Base-by-base conservation (phyloP, 2,888 invertebrate genomes). In the Terebella lapidaria region DNA sequence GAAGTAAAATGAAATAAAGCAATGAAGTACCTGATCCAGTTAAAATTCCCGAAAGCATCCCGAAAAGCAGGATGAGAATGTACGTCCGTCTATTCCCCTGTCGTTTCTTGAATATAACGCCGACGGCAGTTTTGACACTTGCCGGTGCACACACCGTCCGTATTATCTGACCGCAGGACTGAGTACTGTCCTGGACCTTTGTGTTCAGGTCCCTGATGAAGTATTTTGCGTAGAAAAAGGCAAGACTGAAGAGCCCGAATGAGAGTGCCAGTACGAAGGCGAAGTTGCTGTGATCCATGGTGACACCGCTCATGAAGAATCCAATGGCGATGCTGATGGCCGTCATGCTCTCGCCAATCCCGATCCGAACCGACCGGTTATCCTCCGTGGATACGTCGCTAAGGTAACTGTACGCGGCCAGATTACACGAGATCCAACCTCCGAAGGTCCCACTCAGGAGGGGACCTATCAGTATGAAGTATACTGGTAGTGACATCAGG, bases 301-400 rank as follows among this genome's bases (percentile, higher is more conserved):
- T 82, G 57, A 92, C 86, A 0, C 93, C 94, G 74, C 92, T 90
- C 63, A 89, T 73, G 27, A 89, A 88, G 3, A 90, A 86, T 49
- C 94, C 93, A 0, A 87, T 84, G 0, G 92, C 92, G 86, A 91
- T 89, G 0, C 93, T 89, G 59, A 88, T 86, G 68, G 93, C 84
- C 73, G 92, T 90, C 70, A 89, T 87, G 0, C 89, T 86, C 74
- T 94, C 93, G 58, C 93, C 79, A 55, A 94, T 86, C 0, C 91
- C 89, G 2, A 93, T 88, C 62, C 92, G 83, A 24, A 90, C 76
- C 0, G 93, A 93, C 61, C 92, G 84, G 68, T 87, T 86, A 61
- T 86, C 81, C 1, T 85, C 69, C 0, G 87, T 85, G 0, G 91
- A 87, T 24, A 91, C 84, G 71, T 92, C 92, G 0, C 91, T 87